Evolutionary conservation across 1,140 invertebrate genomes (phyloP).

Genomic region (Philopotamus ludificatus): DNA sequence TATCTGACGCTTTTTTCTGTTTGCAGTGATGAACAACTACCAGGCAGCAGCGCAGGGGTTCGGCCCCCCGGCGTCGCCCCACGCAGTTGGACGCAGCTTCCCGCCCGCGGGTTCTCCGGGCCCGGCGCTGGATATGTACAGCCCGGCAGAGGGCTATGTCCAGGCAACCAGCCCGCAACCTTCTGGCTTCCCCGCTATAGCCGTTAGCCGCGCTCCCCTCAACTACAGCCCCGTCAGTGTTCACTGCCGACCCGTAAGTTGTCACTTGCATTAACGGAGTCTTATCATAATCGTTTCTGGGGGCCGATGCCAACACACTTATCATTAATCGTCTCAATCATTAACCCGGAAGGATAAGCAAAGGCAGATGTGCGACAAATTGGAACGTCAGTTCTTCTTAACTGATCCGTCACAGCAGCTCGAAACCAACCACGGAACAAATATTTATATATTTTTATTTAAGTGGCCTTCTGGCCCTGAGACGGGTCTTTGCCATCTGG

Average conservation of each 20-base stretch:
- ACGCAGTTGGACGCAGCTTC: slow-evolving; percentile 73
- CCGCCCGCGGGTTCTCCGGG: slow-evolving; percentile 85
- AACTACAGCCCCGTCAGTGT: slow-evolving; percentile 85
- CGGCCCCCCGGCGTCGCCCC: slow-evolving; percentile 58
- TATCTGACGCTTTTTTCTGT: slow-evolving; percentile 16
- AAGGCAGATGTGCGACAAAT: too few relatives aligned
- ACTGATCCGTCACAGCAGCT: too few relatives aligned
- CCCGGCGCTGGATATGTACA: slow-evolving; percentile 86
- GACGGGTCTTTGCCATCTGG: too few relatives aligned
- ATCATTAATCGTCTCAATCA: neutral
- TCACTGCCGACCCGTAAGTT: slow-evolving; percentile 40
- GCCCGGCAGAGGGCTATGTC: slow-evolving; percentile 83
- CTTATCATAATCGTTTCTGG: neutral
- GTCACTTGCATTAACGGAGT: neutral
- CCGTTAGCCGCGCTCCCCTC: slow-evolving; percentile 83
- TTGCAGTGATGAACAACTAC: slow-evolving; percentile 94
- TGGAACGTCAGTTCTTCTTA: too few relatives aligned
- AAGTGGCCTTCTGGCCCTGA: too few relatives aligned
- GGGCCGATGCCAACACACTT: neutral
- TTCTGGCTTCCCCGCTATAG: slow-evolving; percentile 84
- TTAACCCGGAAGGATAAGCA: too few relatives aligned
- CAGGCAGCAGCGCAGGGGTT: slow-evolving; percentile 70
- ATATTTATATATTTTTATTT: too few relatives aligned
- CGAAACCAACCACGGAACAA: too few relatives aligned
- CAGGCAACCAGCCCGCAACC: slow-evolving; percentile 91